Base-by-base conservation (phyloP, 2,797 vertebrate genomes). In the Mus minutoides region DNA sequence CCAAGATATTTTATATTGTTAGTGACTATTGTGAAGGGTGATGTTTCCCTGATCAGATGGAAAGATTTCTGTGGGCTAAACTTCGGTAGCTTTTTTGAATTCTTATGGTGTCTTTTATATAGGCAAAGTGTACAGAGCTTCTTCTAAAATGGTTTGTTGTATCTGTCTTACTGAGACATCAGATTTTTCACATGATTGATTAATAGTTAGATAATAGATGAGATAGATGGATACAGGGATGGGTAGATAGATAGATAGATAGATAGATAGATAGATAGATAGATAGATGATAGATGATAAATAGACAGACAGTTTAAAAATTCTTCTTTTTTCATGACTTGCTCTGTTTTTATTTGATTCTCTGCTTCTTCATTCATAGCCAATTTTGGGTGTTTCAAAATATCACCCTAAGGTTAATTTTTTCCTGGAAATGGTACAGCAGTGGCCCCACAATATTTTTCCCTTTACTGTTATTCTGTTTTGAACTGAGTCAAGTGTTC, bases 301-400 rank as follows among this genome's bases (percentile, higher is more conserved):
- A n/a, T n/a, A n/a, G n/a, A n/a, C n/a, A 92, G 40, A 73, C 84
- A 58, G 11, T 34, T 21, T 79, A 13, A 46, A 62, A 84, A 21
- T 17, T 62, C 29, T 46, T 29, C 92, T 24, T 92, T 60, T 43
- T 69, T 54, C 13, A 58, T 54, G 24, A 52, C 49, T 22, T 91
- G 43, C 9, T 46, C 54, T 96, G 64, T 69, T 97, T 94, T 95
- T 73, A 94, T 95, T 96, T 96, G 94, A 75, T 95, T 86, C 62
- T 52, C 31, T 64, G 67, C 17, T 67, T 95, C 78, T 96, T 86
- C 37, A 88, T 94, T 85, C 62, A 91, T 34, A 95, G 73, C 73
- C 93, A 96, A 75, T 88, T 79, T 96, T 71, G 60, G 94, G 62
- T 95, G 43, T 96, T 97, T 96, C 64, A 62, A 94, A 97, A 97